phyloP scores from a whole-genome alignment of 2,113 vertebrate species.

The Mustelus asterias region DNA sequence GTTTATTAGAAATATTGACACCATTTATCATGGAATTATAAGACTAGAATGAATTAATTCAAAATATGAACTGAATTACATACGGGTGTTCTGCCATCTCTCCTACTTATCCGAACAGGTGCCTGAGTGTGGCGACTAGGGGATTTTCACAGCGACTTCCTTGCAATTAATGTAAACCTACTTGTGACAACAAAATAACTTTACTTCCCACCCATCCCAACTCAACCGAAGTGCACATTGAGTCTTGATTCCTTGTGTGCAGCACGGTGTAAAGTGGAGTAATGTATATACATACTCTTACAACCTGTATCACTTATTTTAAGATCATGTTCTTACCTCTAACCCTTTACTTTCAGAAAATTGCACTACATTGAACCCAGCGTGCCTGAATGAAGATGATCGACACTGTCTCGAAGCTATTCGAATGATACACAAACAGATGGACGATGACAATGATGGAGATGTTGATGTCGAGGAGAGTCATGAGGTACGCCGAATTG shows the following conservation, averaged over 20 bases:
- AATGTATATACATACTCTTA: neutral
- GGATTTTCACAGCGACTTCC: too few relatives aligned
- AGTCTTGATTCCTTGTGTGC: neutral
- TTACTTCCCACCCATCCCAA: too few relatives aligned
- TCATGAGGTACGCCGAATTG: constrained; percentile 70
- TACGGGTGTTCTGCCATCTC: neutral
- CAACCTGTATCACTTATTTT: neutral
- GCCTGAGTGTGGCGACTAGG: too few relatives aligned
- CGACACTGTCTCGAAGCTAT: constrained; percentile 89
- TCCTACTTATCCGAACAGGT: too few relatives aligned
- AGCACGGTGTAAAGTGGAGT: neutral
- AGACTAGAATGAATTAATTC: neutral
- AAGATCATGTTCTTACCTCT: constrained; percentile 13
- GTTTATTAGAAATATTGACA: neutral
- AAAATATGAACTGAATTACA: neutral
- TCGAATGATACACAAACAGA: constrained; percentile 92
- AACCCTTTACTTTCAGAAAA: constrained; percentile 61
- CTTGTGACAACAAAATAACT: too few relatives aligned
- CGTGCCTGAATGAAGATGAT: constrained; percentile 84
- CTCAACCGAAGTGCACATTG: neutral
- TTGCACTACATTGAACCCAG: constrained; percentile 76
- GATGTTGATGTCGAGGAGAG: constrained; percentile 97
- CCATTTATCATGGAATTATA: neutral
- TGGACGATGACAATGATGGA: constrained; percentile 97
- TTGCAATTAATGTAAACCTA: too few relatives aligned